Percentiles rank a stretch among this genome's conserved stretches.
phyloP scores from a whole-genome alignment of 2,888 invertebrate species.

The Morpho helenor region DNA sequence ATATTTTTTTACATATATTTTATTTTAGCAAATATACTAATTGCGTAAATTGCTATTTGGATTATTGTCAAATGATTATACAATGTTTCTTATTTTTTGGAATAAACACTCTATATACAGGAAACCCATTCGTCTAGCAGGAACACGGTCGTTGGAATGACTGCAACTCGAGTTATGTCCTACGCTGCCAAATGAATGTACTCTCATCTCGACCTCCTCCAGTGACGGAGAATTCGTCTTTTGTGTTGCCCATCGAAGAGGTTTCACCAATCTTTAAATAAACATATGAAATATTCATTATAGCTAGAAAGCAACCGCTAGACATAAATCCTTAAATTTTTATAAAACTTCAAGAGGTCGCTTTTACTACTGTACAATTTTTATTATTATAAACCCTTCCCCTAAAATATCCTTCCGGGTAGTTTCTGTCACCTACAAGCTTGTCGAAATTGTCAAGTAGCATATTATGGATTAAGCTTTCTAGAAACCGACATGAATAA shows the following conservation, averaged over 20 bases:
- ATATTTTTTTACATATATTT: no score
- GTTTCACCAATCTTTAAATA: slow-evolving; percentile 56
- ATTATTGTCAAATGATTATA: not conserved
- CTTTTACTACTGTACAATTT: no score
- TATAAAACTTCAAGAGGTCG: no score
- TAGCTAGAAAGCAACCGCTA: not conserved
- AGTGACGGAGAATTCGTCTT: slow-evolving; percentile 57
- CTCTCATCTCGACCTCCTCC: slow-evolving; percentile 60
- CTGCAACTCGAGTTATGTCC: slow-evolving; percentile 28
- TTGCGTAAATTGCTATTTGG: no score
- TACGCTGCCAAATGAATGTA: slow-evolving; percentile 57
- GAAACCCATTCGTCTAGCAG: slow-evolving; percentile 47
- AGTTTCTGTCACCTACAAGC: no score
- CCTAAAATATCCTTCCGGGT: no score
- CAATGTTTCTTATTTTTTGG: slow-evolving; percentile 12
- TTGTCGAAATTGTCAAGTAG: no score
- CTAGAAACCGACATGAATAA: no score
- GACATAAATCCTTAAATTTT: no score
- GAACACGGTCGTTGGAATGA: slow-evolving; percentile 34
- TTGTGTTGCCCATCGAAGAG: slow-evolving; percentile 66
- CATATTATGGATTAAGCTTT: no score
- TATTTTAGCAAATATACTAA: no score
- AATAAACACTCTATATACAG: slow-evolving; percentile 30
- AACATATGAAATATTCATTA: not conserved
- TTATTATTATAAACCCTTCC: no score